phyloP scores from a whole-genome alignment of 2,797 vertebrate species.

The Catharus ustulatus region DNA sequence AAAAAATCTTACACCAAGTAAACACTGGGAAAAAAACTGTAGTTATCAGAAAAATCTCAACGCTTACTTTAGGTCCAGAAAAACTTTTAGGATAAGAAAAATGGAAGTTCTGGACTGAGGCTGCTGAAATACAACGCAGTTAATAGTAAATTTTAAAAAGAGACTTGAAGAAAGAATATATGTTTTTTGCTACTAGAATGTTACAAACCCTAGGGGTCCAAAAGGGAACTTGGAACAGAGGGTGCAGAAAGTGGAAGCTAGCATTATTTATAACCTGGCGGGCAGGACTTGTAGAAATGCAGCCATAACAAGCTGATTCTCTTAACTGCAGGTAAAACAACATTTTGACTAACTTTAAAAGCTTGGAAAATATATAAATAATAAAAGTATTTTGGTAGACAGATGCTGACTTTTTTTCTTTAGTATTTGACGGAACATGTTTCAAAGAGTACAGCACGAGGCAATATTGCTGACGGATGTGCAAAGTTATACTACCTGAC shows the following conservation, averaged over 20 bases:
- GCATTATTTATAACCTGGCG: conserved; percentile 66
- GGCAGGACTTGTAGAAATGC: conserved; percentile 39
- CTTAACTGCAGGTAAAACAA: conserved; percentile 69
- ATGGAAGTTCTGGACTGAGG: not conserved
- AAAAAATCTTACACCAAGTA: not conserved
- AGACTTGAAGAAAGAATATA: not conserved
- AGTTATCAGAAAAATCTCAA: not conserved
- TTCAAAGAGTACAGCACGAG: conserved; percentile 57
- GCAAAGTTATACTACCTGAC: conserved; percentile 57
- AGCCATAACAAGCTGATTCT: conserved; percentile 49
- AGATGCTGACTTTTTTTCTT: conserved; percentile 57
- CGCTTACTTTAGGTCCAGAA: not conserved
- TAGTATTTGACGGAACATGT: conserved; percentile 51
- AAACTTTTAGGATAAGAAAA: not conserved
- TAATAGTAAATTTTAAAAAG: not conserved
- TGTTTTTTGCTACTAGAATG: not conserved
- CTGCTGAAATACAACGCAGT: not conserved
- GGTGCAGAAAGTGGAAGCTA: conserved; percentile 30
- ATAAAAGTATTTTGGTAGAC: conserved; percentile 37
- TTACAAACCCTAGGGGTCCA: not conserved
- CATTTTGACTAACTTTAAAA: conserved; percentile 26
- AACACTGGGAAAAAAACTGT: not conserved
- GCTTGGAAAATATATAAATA: conserved; percentile 54
- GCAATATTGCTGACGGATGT: conserved; percentile 51
- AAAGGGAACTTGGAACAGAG: not conserved